Evolutionary conservation across 2,888 invertebrate species (phyloP).

Genomic region (Clepsis dumicolana): DNA sequence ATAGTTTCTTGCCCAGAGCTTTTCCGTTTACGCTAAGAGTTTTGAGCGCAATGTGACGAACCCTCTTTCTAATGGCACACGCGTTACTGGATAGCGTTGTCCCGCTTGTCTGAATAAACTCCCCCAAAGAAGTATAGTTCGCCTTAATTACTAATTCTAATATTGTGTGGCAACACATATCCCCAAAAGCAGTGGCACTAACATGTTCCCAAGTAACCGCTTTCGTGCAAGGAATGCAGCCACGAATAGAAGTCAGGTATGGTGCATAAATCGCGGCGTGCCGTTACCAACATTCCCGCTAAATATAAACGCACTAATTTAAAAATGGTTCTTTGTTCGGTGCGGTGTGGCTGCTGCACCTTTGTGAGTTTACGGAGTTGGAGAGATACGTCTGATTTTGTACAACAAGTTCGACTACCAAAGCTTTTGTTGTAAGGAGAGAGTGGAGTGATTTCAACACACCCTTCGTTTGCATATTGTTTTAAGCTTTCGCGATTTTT

Average conservation of each 20-base stretch:
- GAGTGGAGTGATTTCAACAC: too few relatives aligned
- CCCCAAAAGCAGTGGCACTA: background rate
- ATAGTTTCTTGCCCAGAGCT: too few relatives aligned
- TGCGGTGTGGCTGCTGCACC: slow-evolving; percentile 4
- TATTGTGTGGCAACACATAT: too few relatives aligned
- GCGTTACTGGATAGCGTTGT: too few relatives aligned
- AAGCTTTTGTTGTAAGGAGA: background rate
- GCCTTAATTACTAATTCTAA: too few relatives aligned
- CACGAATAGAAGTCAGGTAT: slow-evolving; percentile 66
- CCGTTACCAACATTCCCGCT: slow-evolving; percentile 65
- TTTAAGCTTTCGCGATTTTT: too few relatives aligned
- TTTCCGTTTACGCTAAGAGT: too few relatives aligned
- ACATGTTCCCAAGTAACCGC: background rate
- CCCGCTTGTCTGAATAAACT: too few relatives aligned
- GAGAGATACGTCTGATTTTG: background rate
- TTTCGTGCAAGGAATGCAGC: slow-evolving; percentile 46
- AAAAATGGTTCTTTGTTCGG: slow-evolving; percentile 49
- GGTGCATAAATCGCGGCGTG: slow-evolving; percentile 56
- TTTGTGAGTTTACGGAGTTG: background rate
- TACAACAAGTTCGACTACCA: background rate
- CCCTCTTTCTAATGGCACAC: too few relatives aligned
- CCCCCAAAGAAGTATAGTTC: too few relatives aligned
- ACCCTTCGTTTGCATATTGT: too few relatives aligned
- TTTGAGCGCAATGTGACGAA: too few relatives aligned
- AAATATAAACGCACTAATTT: slow-evolving; percentile 61